Base-by-base conservation (phyloP, 2,797 vertebrate genomes). In the Mormyrus hasselquistii region DNA sequence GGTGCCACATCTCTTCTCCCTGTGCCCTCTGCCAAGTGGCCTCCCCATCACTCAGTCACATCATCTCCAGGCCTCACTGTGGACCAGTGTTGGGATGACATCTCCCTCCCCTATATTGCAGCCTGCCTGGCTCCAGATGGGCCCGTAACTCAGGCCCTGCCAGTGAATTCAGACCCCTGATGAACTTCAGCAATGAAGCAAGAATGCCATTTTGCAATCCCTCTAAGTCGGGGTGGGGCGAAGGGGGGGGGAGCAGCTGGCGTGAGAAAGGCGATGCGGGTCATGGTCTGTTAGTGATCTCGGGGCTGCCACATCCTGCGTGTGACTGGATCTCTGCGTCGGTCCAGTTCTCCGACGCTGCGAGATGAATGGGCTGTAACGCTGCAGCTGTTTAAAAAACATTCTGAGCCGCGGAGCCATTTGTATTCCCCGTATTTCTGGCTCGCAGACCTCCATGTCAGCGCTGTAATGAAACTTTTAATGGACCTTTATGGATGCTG, bases 401-500 rank as follows among this genome's bases (percentile, higher is more conserved):
- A 87, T 87, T 38, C 49, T 53, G 86, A 57, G 86, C 52, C 14
- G 7, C 2, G 29, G 29, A 87, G 53, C 86, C 34, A 87, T 87
- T 87, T 57, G 86, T 87, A 87, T 87, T 87, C 86, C 16, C 25
- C 8, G 16, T 38, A 59, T 59, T 87, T 16, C 86, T 87, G 86
- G 53, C 52, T 87, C 6, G 34, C 86, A 44, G 29, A 87, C 86
- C 86, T 87, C 53, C 34, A 87, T 87, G 86, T 87, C 86, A 59
- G 86, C 8, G 34, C 49, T 41, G 53, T 87, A 87, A 87, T 87
- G 86, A 87, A 87, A 87, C 52, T 87, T 87, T 87, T 87, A 87
- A 87, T 87, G 86, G 86, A 87, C 53, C 86, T 87, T 87, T 87
- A 87, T 87, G 86, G 86, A 87, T 87, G 86, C 86, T 87, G 86